These are phyloP conservation scores for Carduelis carduelis DNA, from an alignment of 2,797 vertebrate genomes.

Conservation along the genomic window DNA sequence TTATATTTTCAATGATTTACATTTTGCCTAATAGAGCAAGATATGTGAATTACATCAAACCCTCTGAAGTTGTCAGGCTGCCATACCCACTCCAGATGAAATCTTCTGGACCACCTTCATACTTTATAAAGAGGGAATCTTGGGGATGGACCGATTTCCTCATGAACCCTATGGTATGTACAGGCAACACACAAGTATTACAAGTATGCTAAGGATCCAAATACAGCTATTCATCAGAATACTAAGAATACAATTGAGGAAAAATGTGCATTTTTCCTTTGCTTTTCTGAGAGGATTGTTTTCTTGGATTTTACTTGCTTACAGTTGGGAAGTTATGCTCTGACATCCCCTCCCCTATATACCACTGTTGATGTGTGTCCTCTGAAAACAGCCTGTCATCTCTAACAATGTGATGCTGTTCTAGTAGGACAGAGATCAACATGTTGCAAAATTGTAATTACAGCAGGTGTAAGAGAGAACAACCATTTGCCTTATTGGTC, in stretches of 20 bases:
- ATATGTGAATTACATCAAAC: slow-evolving; percentile 95
- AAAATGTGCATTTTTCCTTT: not conserved
- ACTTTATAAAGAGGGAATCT: slow-evolving; percentile 96
- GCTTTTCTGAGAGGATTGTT: not conserved
- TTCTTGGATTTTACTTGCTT: not conserved
- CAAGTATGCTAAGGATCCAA: not conserved
- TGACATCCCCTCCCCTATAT: not conserved
- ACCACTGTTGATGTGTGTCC: accelerated
- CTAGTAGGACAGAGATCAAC: not conserved
- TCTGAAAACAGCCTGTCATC: not conserved
- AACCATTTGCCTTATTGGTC: not conserved
- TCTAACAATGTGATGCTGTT: not conserved
- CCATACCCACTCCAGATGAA: slow-evolving; percentile 94
- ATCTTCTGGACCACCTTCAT: slow-evolving; percentile 86
- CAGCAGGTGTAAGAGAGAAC: not conserved
- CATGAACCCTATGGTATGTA: slow-evolving; percentile 97
- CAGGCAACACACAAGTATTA: not conserved
- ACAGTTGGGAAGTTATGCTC: not conserved
- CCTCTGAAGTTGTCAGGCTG: slow-evolving; percentile 92
- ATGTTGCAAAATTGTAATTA: not conserved
- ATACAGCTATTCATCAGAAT: not conserved
- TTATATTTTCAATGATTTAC: not conserved
- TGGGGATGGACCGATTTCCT: slow-evolving; percentile 99
- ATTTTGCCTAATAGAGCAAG: slow-evolving; percentile 81
- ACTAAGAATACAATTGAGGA: not conserved